Percentiles rank a stretch among this genome's conserved stretches.
Evolutionary conservation across 2,888 invertebrate species (phyloP).

Genomic region (Venustoraphidia nigricollis): DNA sequence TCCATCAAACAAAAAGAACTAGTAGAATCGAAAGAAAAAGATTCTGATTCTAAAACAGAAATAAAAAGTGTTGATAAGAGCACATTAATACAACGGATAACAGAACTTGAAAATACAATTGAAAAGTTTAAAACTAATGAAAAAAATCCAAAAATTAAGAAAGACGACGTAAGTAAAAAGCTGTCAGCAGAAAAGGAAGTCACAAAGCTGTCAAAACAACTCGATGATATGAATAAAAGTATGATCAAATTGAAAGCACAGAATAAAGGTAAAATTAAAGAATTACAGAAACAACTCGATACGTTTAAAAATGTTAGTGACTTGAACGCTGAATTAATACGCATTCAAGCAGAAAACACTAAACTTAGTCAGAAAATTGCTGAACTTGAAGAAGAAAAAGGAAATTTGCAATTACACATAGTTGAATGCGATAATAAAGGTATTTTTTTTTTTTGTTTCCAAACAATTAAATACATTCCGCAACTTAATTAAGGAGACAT

Average conservation of each 20-base stretch:
- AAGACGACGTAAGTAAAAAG: conserved; percentile 11
- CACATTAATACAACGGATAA: conserved; percentile 12
- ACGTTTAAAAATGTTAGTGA: conserved; percentile 50
- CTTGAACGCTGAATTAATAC: conserved; percentile 48
- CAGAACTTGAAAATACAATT: conserved; percentile 13
- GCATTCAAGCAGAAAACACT: conserved; percentile 43
- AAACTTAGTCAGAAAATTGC: conserved; percentile 59
- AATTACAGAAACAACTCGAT: conserved; percentile 58
- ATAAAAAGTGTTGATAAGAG: conserved; percentile 11
- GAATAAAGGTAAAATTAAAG: conserved; percentile 56
- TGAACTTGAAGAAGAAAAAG: conserved; percentile 81
- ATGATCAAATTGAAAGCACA: conserved; percentile 61
- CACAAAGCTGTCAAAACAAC: conserved; percentile 45
- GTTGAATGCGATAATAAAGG: conserved; percentile 64
- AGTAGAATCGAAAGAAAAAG: conserved; percentile 5
- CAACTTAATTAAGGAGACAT: no score
- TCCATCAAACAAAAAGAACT: conserved; percentile 4
- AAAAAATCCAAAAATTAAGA: conserved; percentile 17
- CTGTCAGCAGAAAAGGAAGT: conserved; percentile 17
- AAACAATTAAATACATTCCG: background rate
- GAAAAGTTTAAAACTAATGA: conserved; percentile 34
- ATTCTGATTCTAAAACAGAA: conserved; percentile 4
- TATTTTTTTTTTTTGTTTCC: conserved; percentile 16
- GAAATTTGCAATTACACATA: conserved; percentile 72
- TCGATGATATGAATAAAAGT: conserved; percentile 59